A percentile compares a stretch with the other conserved stretches of the same genome.
phyloP scores from a whole-genome alignment of 2,888 invertebrate genomes.

The Anthrax anthrax region DNA sequence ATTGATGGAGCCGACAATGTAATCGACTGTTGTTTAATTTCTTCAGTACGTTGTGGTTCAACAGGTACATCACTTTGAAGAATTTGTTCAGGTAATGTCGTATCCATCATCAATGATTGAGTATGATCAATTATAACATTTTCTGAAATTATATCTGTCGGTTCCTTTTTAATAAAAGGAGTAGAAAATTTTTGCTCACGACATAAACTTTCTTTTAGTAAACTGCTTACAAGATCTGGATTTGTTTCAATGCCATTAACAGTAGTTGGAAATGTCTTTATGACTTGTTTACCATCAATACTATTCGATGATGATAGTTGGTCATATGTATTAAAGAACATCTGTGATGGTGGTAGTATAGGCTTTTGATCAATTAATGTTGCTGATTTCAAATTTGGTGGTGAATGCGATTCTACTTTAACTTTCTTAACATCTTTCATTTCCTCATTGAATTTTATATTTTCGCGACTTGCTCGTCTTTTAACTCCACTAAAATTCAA shows the following conservation, averaged over 20 bases:
- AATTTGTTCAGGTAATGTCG: slow-evolving; percentile 35
- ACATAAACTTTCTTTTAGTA: slow-evolving; percentile 49
- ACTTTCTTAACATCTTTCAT: slow-evolving; percentile 11
- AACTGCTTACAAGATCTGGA: slow-evolving; percentile 53
- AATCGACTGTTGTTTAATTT: slow-evolving; percentile 17
- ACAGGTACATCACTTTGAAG: slow-evolving; percentile 31
- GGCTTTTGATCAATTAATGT: slow-evolving; percentile 2
- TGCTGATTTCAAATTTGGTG: slow-evolving; percentile 4
- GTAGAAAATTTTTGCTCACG: slow-evolving; percentile 17
- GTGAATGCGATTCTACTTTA: slow-evolving; percentile 10
- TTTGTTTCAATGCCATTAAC: slow-evolving; percentile 58
- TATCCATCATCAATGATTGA: slow-evolving; percentile 12
- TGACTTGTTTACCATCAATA: neutral
- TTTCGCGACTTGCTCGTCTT: slow-evolving; percentile 1
- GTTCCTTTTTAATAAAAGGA: slow-evolving; percentile 7
- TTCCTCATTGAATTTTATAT: slow-evolving; percentile 5
- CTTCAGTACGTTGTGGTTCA: slow-evolving; percentile 6
- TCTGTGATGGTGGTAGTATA: slow-evolving; percentile 1
- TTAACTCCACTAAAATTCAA: slow-evolving; percentile 7
- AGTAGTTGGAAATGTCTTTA: slow-evolving; percentile 8
- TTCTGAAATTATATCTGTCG: neutral
- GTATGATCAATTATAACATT: neutral
- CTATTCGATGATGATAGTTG: neutral
- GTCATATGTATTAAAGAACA: neutral
- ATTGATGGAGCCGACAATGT: slow-evolving; percentile 26